Base-by-base conservation (phyloP, 2,113 vertebrate genomes). In the Indicator indicator region DNA sequence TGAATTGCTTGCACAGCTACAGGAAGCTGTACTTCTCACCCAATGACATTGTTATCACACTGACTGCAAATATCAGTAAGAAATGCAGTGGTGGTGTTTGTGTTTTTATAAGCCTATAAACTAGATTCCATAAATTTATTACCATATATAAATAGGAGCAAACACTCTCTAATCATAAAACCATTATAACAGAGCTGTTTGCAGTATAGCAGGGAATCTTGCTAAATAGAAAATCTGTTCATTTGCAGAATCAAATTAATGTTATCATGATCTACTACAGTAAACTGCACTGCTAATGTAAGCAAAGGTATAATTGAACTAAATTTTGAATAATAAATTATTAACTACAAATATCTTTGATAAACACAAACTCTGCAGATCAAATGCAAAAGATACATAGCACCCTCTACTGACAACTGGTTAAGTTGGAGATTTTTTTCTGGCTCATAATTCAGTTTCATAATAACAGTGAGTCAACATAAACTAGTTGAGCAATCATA, bases 271-370 rank as follows among this genome's bases (percentile, higher is more conserved):
- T 74, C 68, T 83, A 94, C 79, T 64, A 72, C n/a, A 59, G 77
- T 75, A 94, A 96, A 94, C 70, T 60, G 38, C 64, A 83, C 40
- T 7, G 15, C 75, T 95, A 96, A 94, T 94, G 73, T 92, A 95
- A 93, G 90, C 76, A 83, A 95, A 96, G 83, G 89, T 91, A 85
- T 80, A 90, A 91, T 88, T 94, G 94, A 85, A 90, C 87, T 83
- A 88, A 52, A 88, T 86, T 94, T 89, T 78, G 80, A 95, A 92
- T 87, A 91, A 90, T 74, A 90, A 75, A 95, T 85, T 92, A 94
- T 73, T 67, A 77, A 93, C 60, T 76, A 75, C 90, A 94, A 94
- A 93, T 63, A 83, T 67, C 40, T 90, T 81, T 69, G 60, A 76
- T 55, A 78, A 94, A 83, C 64, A 69, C 55, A 88, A 80, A 5